Percentiles rank a stretch among this genome's conserved stretches.
These are phyloP conservation scores for Buphagus erythrorhynchus DNA, from an alignment of 2,797 vertebrate genomes.

Conservation along the genomic window DNA sequence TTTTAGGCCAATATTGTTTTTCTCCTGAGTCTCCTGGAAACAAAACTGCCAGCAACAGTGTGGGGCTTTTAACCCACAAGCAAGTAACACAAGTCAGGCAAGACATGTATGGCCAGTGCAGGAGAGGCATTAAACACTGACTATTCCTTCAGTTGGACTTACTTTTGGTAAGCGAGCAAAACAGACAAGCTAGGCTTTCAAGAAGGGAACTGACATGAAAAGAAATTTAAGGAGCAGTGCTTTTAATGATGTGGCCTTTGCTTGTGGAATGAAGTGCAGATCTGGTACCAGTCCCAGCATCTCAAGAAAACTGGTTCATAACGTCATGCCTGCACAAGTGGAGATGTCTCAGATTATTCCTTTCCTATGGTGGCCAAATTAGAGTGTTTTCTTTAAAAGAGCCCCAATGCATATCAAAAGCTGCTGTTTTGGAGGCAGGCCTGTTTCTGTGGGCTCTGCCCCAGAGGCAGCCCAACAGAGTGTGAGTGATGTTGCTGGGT, in stretches of 20 bases:
- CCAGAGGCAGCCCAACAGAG: fast-evolving
- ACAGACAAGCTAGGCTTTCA: neutral
- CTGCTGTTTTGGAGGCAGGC: neutral
- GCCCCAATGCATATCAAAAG: neutral
- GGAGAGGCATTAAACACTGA: neutral
- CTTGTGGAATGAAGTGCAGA: neutral
- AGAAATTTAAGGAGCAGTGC: neutral
- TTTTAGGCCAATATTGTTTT: neutral
- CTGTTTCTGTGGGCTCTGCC: neutral
- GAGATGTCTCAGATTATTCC: neutral
- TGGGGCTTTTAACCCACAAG: fast-evolving
- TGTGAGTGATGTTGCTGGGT: neutral
- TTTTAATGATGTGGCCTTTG: neutral
- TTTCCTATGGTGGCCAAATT: neutral
- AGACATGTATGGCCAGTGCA: neutral
- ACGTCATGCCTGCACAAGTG: neutral
- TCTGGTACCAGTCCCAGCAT: neutral
- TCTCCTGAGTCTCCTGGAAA: neutral
- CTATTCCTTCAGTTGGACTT: neutral
- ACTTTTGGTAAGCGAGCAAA: neutral
- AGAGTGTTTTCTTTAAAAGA: neutral
- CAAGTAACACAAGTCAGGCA: fast-evolving
- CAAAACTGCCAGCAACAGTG: neutral
- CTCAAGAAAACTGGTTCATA: neutral
- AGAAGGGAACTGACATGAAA: neutral